phyloP scores from a whole-genome alignment of 2,113 vertebrate genomes.

The Motacilla tschutschensis region DNA sequence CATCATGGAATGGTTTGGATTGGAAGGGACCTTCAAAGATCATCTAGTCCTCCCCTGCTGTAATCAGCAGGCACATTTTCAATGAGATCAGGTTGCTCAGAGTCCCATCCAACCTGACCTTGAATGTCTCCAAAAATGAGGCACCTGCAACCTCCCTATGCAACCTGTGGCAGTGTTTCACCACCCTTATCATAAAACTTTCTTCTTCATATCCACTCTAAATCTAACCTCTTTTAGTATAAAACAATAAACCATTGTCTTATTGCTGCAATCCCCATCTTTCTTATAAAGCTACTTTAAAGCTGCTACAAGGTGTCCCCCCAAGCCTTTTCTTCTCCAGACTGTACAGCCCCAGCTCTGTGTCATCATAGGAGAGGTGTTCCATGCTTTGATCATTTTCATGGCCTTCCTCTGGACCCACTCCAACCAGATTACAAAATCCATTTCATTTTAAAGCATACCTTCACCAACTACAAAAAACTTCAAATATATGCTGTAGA shows the following conservation, averaged over 20 bases:
- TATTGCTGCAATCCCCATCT: neutral
- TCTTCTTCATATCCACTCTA: neutral
- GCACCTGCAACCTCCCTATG: neutral
- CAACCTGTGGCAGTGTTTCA: neutral
- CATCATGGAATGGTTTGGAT: neutral
- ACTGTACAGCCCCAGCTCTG: neutral
- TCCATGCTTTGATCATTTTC: neutral
- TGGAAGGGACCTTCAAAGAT: neutral
- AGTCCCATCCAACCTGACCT: neutral
- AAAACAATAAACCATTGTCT: neutral
- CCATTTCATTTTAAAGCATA: neutral
- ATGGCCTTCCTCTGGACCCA: neutral
- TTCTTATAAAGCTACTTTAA: neutral
- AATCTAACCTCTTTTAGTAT: neutral
- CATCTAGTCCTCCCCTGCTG: neutral
- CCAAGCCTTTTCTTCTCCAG: neutral
- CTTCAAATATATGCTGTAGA: neutral
- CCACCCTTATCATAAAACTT: neutral
- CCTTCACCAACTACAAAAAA: neutral
- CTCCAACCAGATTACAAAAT: neutral
- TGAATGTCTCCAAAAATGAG: neutral
- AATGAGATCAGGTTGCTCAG: neutral
- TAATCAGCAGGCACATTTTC: neutral
- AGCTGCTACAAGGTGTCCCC: neutral
- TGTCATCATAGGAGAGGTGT: neutral